These are phyloP conservation scores for Echinometra lucunter DNA, from an alignment of 53 echinoderm and acorn worm species.

Conservation along the genomic window DNA sequence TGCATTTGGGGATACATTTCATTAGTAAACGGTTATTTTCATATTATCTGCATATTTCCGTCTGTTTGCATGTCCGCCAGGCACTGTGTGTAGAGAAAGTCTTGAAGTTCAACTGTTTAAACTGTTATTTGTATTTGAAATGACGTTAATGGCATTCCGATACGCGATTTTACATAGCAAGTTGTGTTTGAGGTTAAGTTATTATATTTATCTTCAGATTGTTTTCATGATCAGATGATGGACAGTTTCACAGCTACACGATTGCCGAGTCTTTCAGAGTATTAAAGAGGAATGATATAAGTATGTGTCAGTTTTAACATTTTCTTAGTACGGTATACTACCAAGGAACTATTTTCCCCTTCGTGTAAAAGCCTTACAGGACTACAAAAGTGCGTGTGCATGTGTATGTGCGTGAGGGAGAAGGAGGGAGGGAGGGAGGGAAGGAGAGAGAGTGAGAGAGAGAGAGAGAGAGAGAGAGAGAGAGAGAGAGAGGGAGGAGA, in stretches of 20 bases:
- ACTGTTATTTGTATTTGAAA: background rate
- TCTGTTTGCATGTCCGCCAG: background rate
- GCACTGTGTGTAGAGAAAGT: background rate
- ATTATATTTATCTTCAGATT: background rate
- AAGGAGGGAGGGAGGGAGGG: no score
- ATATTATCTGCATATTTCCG: no score
- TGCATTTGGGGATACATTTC: background rate
- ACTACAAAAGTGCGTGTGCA: no score
- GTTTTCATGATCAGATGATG: background rate
- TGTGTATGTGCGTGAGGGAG: no score
- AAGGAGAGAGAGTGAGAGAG: no score
- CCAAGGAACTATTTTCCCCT: no score
- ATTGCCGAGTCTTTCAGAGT: background rate
- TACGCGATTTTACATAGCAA: background rate
- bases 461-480: no score
- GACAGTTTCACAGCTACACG: background rate
- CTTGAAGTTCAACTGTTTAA: background rate
- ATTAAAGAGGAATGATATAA: background rate
- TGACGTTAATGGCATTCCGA: slow-evolving; percentile 5
- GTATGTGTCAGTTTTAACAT: no score
- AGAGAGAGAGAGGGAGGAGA: no score
- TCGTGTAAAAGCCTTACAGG: no score
- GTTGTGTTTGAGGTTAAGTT: background rate
- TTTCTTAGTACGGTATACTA: no score
- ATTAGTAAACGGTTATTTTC: background rate